Evolutionary conservation across 2,888 invertebrate genomes (phyloP).

Genomic region (Agrotis exclamationis): DNA sequence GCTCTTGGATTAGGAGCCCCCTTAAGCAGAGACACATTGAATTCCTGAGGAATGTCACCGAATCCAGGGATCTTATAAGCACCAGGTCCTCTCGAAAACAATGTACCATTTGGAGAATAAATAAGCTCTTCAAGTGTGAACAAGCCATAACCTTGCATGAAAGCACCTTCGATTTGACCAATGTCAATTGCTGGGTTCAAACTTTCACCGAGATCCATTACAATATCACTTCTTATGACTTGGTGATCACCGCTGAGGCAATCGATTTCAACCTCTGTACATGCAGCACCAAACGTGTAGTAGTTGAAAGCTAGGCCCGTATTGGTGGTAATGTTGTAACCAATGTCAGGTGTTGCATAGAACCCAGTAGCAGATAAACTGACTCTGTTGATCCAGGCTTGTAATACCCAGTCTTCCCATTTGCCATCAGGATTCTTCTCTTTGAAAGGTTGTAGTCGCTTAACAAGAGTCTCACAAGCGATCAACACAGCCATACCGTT

Average conservation of each 20-base stretch:
- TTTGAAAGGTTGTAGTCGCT: slow-evolving; percentile 94
- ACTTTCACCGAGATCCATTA: slow-evolving; percentile 99
- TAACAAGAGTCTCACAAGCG: slow-evolving; percentile 94
- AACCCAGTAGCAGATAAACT: slow-evolving; percentile 96
- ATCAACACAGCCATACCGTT: slow-evolving; percentile 97
- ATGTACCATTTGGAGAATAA: slow-evolving; percentile 95
- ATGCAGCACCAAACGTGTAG: slow-evolving; percentile 96
- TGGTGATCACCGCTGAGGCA: slow-evolving; percentile 98
- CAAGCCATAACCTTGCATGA: slow-evolving; percentile 98
- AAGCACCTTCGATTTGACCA: slow-evolving; percentile 99
- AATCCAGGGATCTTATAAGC: slow-evolving; percentile 98
- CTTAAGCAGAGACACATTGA: slow-evolving; percentile 97
- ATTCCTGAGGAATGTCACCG: slow-evolving; percentile 97
- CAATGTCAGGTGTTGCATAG: slow-evolving; percentile 94
- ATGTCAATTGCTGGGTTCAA: slow-evolving; percentile 99
- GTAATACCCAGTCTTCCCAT: slow-evolving; percentile 96
- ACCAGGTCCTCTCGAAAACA: slow-evolving; percentile 97
- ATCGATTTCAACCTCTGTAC: slow-evolving; percentile 97
- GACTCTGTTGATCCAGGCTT: slow-evolving; percentile 95
- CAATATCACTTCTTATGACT: slow-evolving; percentile 97
- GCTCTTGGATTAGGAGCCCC: slow-evolving; percentile 97
- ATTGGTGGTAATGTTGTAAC: slow-evolving; percentile 93
- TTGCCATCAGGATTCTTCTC: slow-evolving; percentile 94
- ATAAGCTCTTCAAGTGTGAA: slow-evolving; percentile 97
- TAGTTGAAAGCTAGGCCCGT: slow-evolving; percentile 95